Base-by-base conservation (phyloP, 2,113 vertebrate genomes). In the Egretta garzetta region DNA sequence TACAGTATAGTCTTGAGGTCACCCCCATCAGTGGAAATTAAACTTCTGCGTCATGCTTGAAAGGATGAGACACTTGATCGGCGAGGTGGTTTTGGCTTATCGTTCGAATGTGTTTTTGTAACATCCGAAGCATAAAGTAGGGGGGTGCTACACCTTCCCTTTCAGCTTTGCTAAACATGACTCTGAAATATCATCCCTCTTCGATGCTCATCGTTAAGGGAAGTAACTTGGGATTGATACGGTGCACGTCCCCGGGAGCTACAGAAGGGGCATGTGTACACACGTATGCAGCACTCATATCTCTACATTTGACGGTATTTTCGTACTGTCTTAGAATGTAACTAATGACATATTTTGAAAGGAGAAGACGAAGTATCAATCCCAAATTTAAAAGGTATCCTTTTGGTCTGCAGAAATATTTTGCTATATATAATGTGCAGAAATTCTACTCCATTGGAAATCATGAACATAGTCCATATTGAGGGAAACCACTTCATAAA, bases 41-140 rank as follows among this genome's bases (percentile, higher is more conserved):
- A 96, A 86, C 80, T 97, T 96, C 75, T 95, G 95, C 68, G 49
- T 95, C 91, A 93, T 66, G 77, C 68, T 71, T 71, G 79, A 33
- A 60, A 62, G 39, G 49, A 22, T 93, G 5, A 94, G 80, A 17
- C 62, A 22, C 10, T 76, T 62, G 55, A 28, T 3, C 17, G 18
- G 74, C 59, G 52, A 43, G 22, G 16, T 35, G 81, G 1, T 49
- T 6, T 21, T 32, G n/a, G 35, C 50, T 75, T 53, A 12, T 53
- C 67, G 89, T 84, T 64, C 35, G 20, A 27, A 30, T 4, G 70
- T 17, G 33, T 14, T 92, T 81, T 64, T 60, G 33, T 80, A 30
- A 27, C 73, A 16, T 9, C 13, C 28, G 0, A 24, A 76, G n/a
- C 28, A 24, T 66, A 13, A 35, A 67, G 68, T 24, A 30, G 81